A percentile compares a stretch with the other conserved stretches of the same genome.
These are phyloP conservation scores for Anodontia alba DNA, from an alignment of 2,888 invertebrate genomes.

Conservation along the genomic window DNA sequence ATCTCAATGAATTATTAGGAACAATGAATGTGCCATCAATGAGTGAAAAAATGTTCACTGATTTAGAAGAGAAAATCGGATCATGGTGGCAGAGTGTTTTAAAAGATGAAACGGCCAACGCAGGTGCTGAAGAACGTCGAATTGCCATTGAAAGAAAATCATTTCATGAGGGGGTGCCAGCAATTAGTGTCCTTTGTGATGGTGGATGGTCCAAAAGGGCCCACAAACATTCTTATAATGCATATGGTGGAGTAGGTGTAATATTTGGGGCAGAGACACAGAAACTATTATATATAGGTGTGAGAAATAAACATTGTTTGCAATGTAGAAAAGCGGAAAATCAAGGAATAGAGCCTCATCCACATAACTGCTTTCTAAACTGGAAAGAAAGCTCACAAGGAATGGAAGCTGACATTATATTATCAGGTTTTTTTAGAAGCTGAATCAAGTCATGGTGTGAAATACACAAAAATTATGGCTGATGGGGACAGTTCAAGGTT, in stretches of 20 bases:
- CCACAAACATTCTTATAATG: constrained; percentile 62
- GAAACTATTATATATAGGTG: constrained; percentile 61
- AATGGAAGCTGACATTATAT: constrained; percentile 32
- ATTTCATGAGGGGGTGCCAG: constrained; percentile 55
- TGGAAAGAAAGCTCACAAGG: constrained; percentile 46
- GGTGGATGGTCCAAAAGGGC: constrained; percentile 60
- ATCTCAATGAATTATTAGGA: constrained; percentile 40
- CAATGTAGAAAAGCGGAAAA: constrained; percentile 40
- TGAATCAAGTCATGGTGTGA: constrained; percentile 49
- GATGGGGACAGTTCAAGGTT: constrained; percentile 50
- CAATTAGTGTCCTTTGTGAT: constrained; percentile 57
- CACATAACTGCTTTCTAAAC: constrained; percentile 53
- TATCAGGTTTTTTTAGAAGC: constrained; percentile 52
- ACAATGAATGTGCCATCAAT: constrained; percentile 42
- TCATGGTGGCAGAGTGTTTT: constrained; percentile 31
- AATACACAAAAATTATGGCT: constrained; percentile 37
- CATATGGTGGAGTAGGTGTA: constrained; percentile 58
- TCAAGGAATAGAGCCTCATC: not conserved
- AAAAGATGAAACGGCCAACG: constrained; percentile 25
- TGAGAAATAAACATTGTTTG: constrained; percentile 59
- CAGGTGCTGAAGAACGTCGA: constrained; percentile 44
- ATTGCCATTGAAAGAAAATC: constrained; percentile 37
- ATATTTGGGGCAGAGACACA: constrained; percentile 51
- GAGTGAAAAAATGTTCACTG: constrained; percentile 22
- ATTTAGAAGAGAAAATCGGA: constrained; percentile 33